These are phyloP conservation scores for Scolopax bukidnonensis DNA, from an alignment of 2,797 vertebrate species.

Conservation along the genomic window DNA sequence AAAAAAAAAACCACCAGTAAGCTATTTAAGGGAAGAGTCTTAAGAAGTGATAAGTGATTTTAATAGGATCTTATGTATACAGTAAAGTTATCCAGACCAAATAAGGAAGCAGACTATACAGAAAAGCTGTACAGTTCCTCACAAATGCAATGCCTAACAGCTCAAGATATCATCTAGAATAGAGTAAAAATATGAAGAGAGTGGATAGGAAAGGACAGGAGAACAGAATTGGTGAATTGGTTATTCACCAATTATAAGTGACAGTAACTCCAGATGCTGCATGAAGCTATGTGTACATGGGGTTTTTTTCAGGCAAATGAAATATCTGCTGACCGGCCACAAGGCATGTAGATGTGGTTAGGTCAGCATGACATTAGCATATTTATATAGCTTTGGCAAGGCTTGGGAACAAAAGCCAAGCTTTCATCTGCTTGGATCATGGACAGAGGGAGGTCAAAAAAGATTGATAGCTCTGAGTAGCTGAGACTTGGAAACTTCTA, in stretches of 20 bases:
- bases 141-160: neutral
- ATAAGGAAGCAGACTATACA: neutral
- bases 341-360: neutral
- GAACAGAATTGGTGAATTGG: neutral
- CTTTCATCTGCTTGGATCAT: neutral
- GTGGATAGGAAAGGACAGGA: neutral
- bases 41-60: neutral
- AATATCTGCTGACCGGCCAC: neutral
- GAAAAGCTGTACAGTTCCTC: neutral
- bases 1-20: neutral
- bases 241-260: neutral
- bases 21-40: neutral
- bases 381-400: neutral
- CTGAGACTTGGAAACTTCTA: neutral
- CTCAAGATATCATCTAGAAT: neutral
- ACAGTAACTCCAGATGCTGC: neutral
- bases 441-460: neutral
- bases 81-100: neutral
- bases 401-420: neutral
- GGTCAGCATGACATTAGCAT: neutral
- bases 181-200: neutral
- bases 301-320: neutral
- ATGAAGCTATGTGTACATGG: neutral
- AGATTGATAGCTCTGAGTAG: neutral
- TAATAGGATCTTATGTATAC: neutral